phyloP scores from a whole-genome alignment of 2,113 vertebrate genomes.

The Eptatretus burgeri region DNA sequence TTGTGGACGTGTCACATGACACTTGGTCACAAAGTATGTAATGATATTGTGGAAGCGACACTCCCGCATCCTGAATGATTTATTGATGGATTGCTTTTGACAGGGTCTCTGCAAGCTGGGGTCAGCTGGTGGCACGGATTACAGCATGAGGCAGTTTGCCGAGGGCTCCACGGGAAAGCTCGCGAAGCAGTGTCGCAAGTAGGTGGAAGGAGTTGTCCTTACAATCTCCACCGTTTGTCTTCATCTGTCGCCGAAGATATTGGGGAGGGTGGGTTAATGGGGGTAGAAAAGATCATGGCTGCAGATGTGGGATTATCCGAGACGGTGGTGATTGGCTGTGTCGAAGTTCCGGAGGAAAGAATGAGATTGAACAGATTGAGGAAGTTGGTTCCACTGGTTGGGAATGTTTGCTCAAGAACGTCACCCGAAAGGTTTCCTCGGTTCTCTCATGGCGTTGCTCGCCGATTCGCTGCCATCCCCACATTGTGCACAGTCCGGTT shows the following conservation, averaged over 20 bases:
- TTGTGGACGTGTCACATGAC: no score
- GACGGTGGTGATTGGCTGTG: no score
- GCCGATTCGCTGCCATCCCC: not conserved
- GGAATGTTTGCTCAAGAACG: no score
- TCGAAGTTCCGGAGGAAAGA: no score
- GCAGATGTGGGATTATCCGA: no score
- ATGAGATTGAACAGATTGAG: no score
- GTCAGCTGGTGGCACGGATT: slow-evolving; percentile 73
- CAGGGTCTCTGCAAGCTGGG: slow-evolving; percentile 91
- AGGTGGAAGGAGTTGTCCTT: slow-evolving; percentile 13
- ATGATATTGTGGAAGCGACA: not conserved
- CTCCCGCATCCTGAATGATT: rapidly evolving
- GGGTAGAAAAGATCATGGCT: no score
- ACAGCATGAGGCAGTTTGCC: slow-evolving; percentile 98
- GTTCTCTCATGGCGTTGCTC: no score
- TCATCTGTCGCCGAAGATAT: not conserved
- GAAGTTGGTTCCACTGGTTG: no score
- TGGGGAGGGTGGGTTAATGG: not conserved
- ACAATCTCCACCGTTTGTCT: not conserved
- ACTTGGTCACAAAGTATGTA: no score
- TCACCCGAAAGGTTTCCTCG: no score
- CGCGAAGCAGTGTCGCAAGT: slow-evolving; percentile 92
- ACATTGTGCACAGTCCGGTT: not conserved
- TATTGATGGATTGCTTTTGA: slow-evolving; percentile 5
- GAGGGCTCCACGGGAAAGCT: slow-evolving; percentile 77